Conservation (phyloP, 2,888 invertebrate genomes). For the Cheilosia scutellata region DNA sequence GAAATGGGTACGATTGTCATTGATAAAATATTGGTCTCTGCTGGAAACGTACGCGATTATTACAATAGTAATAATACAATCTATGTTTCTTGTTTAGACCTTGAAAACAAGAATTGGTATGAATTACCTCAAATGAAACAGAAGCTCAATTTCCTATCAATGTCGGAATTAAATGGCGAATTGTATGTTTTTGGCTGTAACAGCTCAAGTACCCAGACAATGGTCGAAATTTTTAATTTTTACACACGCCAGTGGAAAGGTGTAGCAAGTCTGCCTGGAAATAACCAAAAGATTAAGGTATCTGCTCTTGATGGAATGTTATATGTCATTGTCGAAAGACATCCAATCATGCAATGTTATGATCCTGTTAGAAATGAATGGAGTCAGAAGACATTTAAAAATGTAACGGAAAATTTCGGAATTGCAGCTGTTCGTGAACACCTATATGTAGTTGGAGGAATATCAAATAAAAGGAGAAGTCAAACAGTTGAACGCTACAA, state of each 20-base stretch:
- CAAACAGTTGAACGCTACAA: background rate
- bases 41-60: background rate
- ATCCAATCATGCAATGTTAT: background rate
- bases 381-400: background rate
- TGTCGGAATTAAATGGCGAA: background rate
- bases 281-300: background rate
- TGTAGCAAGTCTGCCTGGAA: fast-evolving
- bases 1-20: background rate
- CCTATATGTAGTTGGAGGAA: background rate
- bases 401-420: too few species aligned
- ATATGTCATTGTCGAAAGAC: background rate
- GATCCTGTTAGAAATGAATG: background rate
- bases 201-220: background rate
- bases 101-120: background rate
- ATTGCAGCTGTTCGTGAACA: background rate
- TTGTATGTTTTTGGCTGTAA: background rate
- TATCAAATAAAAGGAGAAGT: background rate
- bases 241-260: background rate
- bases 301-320: background rate
- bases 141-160: background rate
- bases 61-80: background rate
- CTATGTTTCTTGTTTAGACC: background rate
- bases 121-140: background rate
- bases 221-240: background rate
- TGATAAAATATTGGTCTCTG: background rate